Conservation (phyloP, 2,113 vertebrate genomes). For the Laticauda laticaudata region DNA sequence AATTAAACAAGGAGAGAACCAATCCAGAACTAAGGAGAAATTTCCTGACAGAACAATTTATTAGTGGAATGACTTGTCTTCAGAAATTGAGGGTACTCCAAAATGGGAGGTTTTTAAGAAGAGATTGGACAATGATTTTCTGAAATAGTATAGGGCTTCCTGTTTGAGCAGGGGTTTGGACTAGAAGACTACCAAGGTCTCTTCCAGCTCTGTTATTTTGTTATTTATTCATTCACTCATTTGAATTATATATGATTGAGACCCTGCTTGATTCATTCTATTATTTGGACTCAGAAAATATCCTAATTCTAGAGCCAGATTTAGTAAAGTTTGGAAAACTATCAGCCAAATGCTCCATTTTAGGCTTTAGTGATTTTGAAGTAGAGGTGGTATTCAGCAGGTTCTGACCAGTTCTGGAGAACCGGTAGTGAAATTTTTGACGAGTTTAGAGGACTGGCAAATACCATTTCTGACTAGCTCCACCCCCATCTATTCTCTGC, state of each 20-base stretch:
- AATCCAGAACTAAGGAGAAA: too few species aligned
- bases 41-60: too few species aligned
- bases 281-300: not conserved
- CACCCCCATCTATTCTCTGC: too few species aligned
- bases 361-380: not conserved
- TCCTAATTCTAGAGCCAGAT: not conserved
- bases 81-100: too few species aligned
- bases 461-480: too few species aligned
- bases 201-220: not conserved
- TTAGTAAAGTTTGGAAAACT: not conserved
- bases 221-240: not conserved
- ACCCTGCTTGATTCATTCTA: not conserved
- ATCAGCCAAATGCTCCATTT: not conserved
- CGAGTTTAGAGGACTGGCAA: too few species aligned
- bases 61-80: too few species aligned
- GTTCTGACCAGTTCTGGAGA: too few species aligned
- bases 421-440: too few species aligned
- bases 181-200: not conserved
- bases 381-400: not conserved
- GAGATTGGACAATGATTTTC: too few species aligned
- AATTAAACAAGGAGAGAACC: not conserved
- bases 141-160: not conserved
- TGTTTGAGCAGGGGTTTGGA: not conserved
- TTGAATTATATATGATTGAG: not conserved
- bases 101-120: too few species aligned